Base-by-base conservation (phyloP, 2,888 invertebrate genomes). In the Perizoma flavofasciatum region DNA sequence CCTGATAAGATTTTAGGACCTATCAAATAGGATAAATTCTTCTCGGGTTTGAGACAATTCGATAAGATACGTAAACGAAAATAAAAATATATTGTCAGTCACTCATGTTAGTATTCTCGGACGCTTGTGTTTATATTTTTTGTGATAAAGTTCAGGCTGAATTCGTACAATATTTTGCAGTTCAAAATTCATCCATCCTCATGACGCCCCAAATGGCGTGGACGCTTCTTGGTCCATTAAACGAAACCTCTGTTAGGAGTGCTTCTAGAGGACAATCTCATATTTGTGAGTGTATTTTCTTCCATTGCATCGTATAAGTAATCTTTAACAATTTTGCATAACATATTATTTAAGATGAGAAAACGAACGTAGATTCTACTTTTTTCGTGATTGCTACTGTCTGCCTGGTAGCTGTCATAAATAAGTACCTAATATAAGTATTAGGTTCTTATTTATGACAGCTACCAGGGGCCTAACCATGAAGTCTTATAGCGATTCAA, bases 181-280 rank as follows among this genome's bases (percentile, higher is more conserved):
- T 53, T 33, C n/a, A 34, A 56, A 46, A 44, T 45, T 40, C 43
- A 41, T 11, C 10, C n/a, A 43, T 54, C 43, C 33, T 48, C 47
- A 22, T 49, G 39, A 32, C 37, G 37, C 44, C 33, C 49, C 54
- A 40, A 48, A 65, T 67, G 63, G 65, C 61, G 6, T 72, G 70
- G 70, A 53, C 55, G 6, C 52, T 62, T 35, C 58, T 69, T 10
- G 60, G 70, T 58, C 68, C 72, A 35, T 49, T 58, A 35, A 65
- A 63, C 46, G 65, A 65, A 46, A 49, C 46, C 41, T 44, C 55
- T 45, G 6, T 61, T n/a, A 64, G 46, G 46, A 46, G 44, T 44
- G 11, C n/a, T 44, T 5, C 6, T 33, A 45, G 61, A 34, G 56
- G 66, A 53, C 55, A 50, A 59, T 22, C 52, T 37, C 49, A 52